Percentiles rank a stretch among this genome's conserved stretches.
These are phyloP conservation scores for Clarias laeviceps DNA, from an alignment of 2,797 vertebrate genomes.

Conservation along the genomic window DNA sequence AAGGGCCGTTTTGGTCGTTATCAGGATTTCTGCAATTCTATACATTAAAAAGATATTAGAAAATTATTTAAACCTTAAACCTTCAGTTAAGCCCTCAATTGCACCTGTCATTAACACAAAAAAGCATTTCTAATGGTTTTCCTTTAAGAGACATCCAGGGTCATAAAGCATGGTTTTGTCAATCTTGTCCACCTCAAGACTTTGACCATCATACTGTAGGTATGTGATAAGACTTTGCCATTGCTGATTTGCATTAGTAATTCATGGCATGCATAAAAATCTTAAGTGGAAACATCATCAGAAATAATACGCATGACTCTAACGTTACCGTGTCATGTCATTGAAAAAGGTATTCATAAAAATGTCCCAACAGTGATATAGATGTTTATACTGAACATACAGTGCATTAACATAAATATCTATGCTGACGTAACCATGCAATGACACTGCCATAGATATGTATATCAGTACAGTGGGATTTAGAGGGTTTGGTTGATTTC, in stretches of 20 bases:
- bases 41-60: neutral
- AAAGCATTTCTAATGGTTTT: neutral
- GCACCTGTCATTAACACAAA: neutral
- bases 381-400: neutral
- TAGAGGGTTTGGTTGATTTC: neutral
- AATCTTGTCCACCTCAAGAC: neutral
- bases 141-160: neutral
- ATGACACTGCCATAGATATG: too few species aligned
- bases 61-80: neutral
- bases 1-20: slow-evolving; percentile 86
- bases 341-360: neutral
- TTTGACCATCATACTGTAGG: neutral
- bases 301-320: neutral
- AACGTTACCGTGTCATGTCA: neutral
- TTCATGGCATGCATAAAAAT: neutral
- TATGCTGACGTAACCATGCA: too few species aligned
- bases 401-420: neutral
- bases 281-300: neutral
- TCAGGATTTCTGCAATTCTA: slow-evolving; percentile 96
- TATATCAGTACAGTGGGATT: neutral
- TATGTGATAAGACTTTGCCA: neutral
- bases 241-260: neutral
- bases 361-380: neutral
- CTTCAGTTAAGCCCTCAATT: neutral
- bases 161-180: neutral